Conservation (phyloP, 2,797 vertebrate genomes). For the Carcharodon carcharias region DNA sequence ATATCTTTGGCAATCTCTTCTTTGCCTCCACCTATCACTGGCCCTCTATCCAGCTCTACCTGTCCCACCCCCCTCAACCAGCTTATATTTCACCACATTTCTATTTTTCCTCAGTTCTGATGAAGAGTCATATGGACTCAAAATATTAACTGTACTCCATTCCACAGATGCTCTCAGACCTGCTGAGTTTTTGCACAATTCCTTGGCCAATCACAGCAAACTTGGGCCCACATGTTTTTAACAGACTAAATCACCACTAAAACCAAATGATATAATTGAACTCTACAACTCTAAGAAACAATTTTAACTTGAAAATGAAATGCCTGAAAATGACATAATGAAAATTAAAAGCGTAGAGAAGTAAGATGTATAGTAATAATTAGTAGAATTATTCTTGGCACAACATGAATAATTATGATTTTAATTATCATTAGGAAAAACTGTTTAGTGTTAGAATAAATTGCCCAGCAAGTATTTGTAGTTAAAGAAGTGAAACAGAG, state of each 20-base stretch:
- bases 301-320: conserved; percentile 40
- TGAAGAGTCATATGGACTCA: too few species aligned
- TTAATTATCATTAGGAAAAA: conserved; percentile 61
- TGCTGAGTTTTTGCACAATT: too few species aligned
- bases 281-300: conserved; percentile 40
- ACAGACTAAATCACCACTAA: conserved; percentile 42
- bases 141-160: too few species aligned
- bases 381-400: conserved; percentile 65
- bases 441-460: conserved; percentile 62
- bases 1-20: too few species aligned
- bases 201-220: background rate
- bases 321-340: conserved; percentile 48
- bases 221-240: conserved; percentile 24
- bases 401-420: conserved; percentile 62
- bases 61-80: too few species aligned
- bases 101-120: too few species aligned
- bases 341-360: conserved; percentile 54
- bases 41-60: too few species aligned
- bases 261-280: conserved; percentile 41
- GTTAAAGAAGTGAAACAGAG: conserved; percentile 60
- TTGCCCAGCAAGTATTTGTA: conserved; percentile 60
- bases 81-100: too few species aligned
- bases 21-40: too few species aligned
- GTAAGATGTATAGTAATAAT: conserved; percentile 67
- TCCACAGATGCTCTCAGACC: too few species aligned